These are phyloP conservation scores for Notodonta ziczac DNA, from an alignment of 2,888 invertebrate species.

Conservation along the genomic window DNA sequence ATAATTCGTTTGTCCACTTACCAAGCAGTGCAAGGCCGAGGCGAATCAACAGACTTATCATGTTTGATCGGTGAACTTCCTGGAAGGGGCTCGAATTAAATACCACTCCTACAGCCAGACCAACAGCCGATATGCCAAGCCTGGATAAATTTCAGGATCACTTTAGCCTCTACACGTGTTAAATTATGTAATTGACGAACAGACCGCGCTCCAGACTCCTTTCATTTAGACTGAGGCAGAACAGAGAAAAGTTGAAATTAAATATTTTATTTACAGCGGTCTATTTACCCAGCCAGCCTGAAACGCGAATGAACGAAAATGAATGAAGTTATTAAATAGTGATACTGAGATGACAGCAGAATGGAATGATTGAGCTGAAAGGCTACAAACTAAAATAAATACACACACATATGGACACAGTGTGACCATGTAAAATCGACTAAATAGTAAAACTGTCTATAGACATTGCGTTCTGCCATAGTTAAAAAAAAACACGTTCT, in stretches of 20 bases:
- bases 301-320: constrained; percentile 7
- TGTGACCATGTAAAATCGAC: constrained; percentile 8
- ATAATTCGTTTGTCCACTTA: constrained; percentile 44
- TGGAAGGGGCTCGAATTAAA: constrained; percentile 38
- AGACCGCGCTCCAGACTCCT: background rate
- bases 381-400: too few relatives aligned
- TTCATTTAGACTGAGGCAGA: background rate
- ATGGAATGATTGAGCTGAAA: too few relatives aligned
- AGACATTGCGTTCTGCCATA: background rate
- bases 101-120: constrained; percentile 26
- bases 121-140: background rate
- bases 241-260: background rate
- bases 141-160: background rate
- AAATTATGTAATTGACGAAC: background rate
- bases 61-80: constrained; percentile 52
- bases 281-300: constrained; percentile 11
- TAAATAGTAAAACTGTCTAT: constrained; percentile 2
- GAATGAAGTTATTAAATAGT: background rate
- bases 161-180: background rate
- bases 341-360: too few relatives aligned
- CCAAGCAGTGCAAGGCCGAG: constrained; percentile 59
- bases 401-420: background rate
- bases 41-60: constrained; percentile 60
- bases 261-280: constrained; percentile 11
- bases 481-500: constrained; percentile 13